Evolutionary conservation across 2,888 invertebrate species (phyloP).

Genomic region (Busseola fusca): DNA sequence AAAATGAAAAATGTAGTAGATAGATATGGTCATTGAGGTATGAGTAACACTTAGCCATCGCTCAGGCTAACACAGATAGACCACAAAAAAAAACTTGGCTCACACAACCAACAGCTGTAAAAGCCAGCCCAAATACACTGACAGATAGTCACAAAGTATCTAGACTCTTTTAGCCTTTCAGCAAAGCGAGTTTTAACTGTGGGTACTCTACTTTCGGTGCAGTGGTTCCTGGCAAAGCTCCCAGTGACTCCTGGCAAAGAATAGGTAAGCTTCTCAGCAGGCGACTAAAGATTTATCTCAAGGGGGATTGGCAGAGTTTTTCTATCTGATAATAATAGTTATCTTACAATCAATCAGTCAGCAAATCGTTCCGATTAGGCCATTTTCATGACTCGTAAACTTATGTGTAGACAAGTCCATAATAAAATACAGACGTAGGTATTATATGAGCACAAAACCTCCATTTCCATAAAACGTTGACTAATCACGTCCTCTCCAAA

Average conservation of each 20-base stretch:
- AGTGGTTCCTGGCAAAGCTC: not conserved
- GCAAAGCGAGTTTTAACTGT: not conserved
- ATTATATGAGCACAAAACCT: not conserved
- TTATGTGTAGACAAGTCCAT: not conserved
- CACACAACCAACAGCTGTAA: not conserved
- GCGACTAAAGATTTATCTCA: constrained; percentile 3
- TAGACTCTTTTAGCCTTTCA: not conserved
- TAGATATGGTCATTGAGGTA: not conserved
- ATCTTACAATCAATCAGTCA: not conserved
- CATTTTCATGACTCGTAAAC: not conserved
- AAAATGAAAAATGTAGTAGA: not conserved
- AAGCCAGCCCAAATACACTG: not conserved
- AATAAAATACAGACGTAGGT: not conserved
- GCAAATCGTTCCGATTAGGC: not conserved
- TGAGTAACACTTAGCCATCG: not conserved
- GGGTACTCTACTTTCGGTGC: not conserved
- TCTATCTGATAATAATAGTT: not conserved
- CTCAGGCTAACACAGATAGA: not conserved
- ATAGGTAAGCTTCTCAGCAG: not conserved
- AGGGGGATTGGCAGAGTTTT: not conserved
- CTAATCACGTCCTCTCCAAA: constrained; percentile 25
- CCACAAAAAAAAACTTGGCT: not conserved
- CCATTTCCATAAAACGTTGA: not conserved
- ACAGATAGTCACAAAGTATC: not conserved
- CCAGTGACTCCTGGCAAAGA: not conserved